phyloP scores from a whole-genome alignment of 2,888 invertebrate genomes.

The Augiades crinisus region DNA sequence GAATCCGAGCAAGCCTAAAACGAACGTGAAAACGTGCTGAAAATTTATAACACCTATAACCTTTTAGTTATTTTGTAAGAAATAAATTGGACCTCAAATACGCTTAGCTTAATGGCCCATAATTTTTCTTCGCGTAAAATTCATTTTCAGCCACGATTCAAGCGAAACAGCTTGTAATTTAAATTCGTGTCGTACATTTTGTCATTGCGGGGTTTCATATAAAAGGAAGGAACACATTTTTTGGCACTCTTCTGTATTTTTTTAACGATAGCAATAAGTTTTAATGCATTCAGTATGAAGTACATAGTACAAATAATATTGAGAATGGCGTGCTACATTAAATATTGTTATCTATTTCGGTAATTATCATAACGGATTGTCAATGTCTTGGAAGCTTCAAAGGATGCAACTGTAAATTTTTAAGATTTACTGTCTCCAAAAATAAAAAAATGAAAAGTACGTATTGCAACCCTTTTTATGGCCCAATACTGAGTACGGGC shows the following conservation, averaged over 20 bases:
- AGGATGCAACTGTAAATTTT: too few relatives aligned
- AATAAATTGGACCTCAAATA: constrained; percentile 56
- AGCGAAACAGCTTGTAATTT: constrained; percentile 6
- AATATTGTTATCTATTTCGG: constrained; percentile 3
- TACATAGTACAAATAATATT: too few relatives aligned
- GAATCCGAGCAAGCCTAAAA: constrained; percentile 59
- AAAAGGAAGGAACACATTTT: constrained; percentile 6
- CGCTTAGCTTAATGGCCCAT: constrained; percentile 42
- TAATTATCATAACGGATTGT: too few relatives aligned
- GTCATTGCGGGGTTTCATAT: not conserved
- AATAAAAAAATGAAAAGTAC: too few relatives aligned
- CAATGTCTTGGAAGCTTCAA: too few relatives aligned
- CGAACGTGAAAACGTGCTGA: constrained; percentile 74
- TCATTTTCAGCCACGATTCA: constrained; percentile 17
- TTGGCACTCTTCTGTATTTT: not conserved
- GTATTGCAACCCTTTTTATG: too few relatives aligned
- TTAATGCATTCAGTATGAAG: too few relatives aligned
- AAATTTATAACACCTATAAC: constrained; percentile 76
- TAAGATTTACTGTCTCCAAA: too few relatives aligned
- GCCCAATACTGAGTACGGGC: too few relatives aligned
- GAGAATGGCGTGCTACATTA: not conserved
- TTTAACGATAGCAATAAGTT: too few relatives aligned
- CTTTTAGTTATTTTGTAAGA: too few relatives aligned
- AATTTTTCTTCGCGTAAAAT: constrained; percentile 31
- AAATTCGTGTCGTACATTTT: not conserved